These are phyloP conservation scores for Orthosia gothica DNA, from an alignment of 2,888 invertebrate species.

Conservation along the genomic window DNA sequence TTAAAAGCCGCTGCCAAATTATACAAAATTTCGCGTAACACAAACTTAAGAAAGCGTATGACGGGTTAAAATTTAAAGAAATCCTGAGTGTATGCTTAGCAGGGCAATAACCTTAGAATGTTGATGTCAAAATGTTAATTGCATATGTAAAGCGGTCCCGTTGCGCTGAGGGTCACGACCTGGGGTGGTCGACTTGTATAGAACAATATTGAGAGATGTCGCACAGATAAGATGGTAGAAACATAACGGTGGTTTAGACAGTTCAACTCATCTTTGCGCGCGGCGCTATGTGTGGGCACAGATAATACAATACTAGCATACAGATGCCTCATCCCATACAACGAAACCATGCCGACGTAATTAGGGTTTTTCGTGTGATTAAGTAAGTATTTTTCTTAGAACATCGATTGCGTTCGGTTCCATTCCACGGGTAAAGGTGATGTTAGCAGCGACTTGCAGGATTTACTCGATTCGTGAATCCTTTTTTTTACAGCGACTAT, in stretches of 20 bases:
- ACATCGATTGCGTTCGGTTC: too few relatives aligned
- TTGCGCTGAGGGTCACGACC: slow-evolving; percentile 69
- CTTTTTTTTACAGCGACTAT: too few relatives aligned
- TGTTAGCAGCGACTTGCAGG: too few relatives aligned
- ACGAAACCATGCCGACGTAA: too few relatives aligned
- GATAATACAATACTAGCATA: too few relatives aligned
- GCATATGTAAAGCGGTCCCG: slow-evolving; percentile 78
- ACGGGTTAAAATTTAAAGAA: slow-evolving; percentile 57
- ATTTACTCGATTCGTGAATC: too few relatives aligned
- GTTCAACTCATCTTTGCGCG: too few relatives aligned
- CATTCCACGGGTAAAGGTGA: too few relatives aligned
- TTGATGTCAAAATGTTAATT: slow-evolving; percentile 78
- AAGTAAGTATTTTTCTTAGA: too few relatives aligned
- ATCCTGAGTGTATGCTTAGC: slow-evolving; percentile 44
- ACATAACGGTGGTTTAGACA: background rate
- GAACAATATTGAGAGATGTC: slow-evolving; percentile 46
- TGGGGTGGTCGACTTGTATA: slow-evolving; percentile 71
- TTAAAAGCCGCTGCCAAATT: slow-evolving; percentile 20
- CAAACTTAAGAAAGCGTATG: slow-evolving; percentile 20
- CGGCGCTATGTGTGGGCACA: too few relatives aligned
- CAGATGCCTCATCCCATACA: too few relatives aligned
- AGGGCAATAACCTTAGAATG: slow-evolving; percentile 54
- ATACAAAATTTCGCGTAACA: slow-evolving; percentile 11
- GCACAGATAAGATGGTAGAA: slow-evolving; percentile 32
- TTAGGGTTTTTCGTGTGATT: too few relatives aligned